Evolutionary conservation across 2,113 vertebrate genomes (phyloP).

Genomic region (Ondatra zibethicus): DNA sequence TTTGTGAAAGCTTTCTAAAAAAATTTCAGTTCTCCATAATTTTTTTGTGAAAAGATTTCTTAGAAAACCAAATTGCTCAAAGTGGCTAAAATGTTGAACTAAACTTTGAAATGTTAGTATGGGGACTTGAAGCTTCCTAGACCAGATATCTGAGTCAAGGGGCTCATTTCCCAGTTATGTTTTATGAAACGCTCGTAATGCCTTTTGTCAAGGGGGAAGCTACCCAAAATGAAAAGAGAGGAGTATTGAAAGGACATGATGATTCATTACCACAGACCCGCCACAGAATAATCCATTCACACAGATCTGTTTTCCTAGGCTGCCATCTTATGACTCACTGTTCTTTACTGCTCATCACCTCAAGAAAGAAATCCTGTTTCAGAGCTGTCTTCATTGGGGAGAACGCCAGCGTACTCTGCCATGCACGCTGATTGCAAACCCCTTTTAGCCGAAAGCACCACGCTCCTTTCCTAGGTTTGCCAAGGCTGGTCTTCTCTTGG

Average conservation of each 20-base stretch:
- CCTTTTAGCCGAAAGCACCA: slow-evolving; percentile 76
- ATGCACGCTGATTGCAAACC: slow-evolving; percentile 73
- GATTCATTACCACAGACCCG: slow-evolving; percentile 73
- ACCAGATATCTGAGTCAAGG: slow-evolving; percentile 40
- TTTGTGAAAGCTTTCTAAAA: neutral
- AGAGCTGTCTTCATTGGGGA: slow-evolving; percentile 62
- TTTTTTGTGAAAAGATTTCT: neutral
- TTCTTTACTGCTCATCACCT: slow-evolving; percentile 79
- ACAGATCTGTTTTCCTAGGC: slow-evolving; percentile 72
- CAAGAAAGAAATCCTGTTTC: slow-evolving; percentile 80
- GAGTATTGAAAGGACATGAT: slow-evolving; percentile 66
- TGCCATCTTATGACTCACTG: slow-evolving; percentile 79
- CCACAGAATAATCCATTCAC: slow-evolving; percentile 82
- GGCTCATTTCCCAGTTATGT: slow-evolving; percentile 31
- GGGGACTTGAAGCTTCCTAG: slow-evolving; percentile 5
- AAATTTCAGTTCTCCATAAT: neutral
- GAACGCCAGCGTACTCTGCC: slow-evolving; percentile 72
- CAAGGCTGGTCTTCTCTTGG: neutral
- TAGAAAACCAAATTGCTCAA: neutral
- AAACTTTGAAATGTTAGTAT: slow-evolving; percentile 16
- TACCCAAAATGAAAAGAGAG: slow-evolving; percentile 63
- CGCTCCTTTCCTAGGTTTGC: slow-evolving; percentile 73
- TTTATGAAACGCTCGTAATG: slow-evolving; percentile 54
- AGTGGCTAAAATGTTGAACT: slow-evolving; percentile 29
- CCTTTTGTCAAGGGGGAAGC: slow-evolving; percentile 63